A percentile compares a stretch with the other conserved stretches of the same genome.
Conservation (phyloP, 92 coral and sea anemone species). For the Siderastrea siderea region DNA sequence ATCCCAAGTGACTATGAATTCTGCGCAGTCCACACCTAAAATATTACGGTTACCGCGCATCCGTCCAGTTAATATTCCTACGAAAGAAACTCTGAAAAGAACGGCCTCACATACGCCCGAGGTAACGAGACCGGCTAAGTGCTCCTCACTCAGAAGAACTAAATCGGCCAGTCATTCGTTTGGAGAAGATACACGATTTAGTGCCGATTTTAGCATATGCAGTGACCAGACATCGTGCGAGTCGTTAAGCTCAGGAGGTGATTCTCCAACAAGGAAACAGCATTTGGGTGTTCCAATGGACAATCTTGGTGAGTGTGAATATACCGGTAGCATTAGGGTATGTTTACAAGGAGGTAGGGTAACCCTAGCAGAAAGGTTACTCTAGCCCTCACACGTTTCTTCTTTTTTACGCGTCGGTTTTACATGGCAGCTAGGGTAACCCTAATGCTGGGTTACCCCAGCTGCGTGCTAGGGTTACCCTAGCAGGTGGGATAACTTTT, state of each 20-base stretch:
- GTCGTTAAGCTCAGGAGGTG: conserved; percentile 82
- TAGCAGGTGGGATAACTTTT: no score
- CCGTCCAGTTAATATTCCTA: conserved; percentile 36
- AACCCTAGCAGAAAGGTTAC: no score
- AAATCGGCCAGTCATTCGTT: conserved; percentile 80
- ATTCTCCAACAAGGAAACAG: conserved; percentile 50
- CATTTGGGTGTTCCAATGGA: conserved; percentile 33
- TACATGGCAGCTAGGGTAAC: no score
- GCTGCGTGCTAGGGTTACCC: no score
- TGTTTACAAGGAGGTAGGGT: no score
- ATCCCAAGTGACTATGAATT: conserved; percentile 66
- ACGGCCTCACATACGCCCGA: conserved; percentile 87
- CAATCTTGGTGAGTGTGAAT: conserved; percentile 52
- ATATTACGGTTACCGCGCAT: conserved; percentile 72
- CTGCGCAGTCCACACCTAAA: conserved; percentile 87
- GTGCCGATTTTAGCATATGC: conserved; percentile 77
- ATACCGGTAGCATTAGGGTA: no score
- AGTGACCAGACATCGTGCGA: conserved; percentile 83
- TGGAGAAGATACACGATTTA: conserved; percentile 78
- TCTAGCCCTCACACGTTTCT: no score
- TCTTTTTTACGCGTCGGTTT: no score
- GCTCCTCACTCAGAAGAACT: conserved; percentile 75
- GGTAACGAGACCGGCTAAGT: conserved; percentile 61
- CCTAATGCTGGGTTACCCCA: no score
- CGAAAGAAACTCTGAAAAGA: conserved; percentile 75